Evolutionary conservation across 2,888 invertebrate genomes (phyloP).

Genomic region (Gnatocerus cornutus): DNA sequence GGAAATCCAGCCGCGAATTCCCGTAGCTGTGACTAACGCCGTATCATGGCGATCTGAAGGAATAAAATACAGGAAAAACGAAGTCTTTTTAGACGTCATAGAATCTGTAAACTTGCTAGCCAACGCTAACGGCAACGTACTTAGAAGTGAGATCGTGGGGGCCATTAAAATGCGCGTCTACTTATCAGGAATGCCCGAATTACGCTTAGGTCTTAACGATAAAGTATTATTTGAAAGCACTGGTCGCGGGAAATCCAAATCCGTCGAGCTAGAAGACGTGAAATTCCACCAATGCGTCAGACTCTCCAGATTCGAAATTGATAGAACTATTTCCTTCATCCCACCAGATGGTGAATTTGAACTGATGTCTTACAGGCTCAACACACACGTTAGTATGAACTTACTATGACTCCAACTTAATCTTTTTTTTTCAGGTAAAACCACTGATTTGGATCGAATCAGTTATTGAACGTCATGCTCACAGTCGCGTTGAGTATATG

Average conservation of each 20-base stretch:
- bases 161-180: constrained; percentile 99
- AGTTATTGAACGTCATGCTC: constrained; percentile 97
- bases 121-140: constrained; percentile 96
- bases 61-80: constrained; percentile 98
- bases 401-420: neutral
- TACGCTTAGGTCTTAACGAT: constrained; percentile 96
- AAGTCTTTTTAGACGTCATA: constrained; percentile 99
- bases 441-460: constrained; percentile 99
- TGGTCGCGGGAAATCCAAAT: constrained; percentile 97
- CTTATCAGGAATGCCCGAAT: constrained; percentile 98
- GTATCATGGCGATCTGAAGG: constrained; percentile 99
- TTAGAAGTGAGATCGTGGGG: constrained; percentile 98
- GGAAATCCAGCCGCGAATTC: constrained; percentile 96
- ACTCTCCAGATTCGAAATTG: constrained; percentile 97
- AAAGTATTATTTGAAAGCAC: constrained; percentile 98
- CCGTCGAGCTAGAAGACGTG: constrained; percentile 98
- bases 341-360: constrained; percentile 99
- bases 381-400: constrained; percentile 83
- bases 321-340: constrained; percentile 98
- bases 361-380: constrained; percentile 97
- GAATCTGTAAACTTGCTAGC: constrained; percentile 97
- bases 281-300: constrained; percentile 99
- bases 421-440: constrained; percentile 74
- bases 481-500: constrained; percentile 99
- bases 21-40: constrained; percentile 99